These are phyloP conservation scores for Tinea pellionella DNA, from an alignment of 2,888 invertebrate genomes.

Conservation along the genomic window DNA sequence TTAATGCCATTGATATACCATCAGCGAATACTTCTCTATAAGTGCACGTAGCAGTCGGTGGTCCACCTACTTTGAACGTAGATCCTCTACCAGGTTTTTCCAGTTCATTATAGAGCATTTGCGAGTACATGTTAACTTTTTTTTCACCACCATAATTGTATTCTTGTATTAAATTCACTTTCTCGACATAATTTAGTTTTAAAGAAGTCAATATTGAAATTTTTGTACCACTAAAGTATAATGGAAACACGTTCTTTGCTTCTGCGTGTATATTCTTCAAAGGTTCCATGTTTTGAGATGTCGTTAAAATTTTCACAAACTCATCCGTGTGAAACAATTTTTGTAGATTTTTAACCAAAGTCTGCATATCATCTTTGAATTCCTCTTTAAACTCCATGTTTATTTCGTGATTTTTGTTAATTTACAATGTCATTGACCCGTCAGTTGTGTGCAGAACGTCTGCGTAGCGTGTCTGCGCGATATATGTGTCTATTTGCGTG, in stretches of 20 bases:
- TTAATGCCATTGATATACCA: conserved; percentile 41
- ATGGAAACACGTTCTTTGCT: conserved; percentile 53
- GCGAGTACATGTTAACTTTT: conserved; percentile 40
- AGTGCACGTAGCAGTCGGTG: conserved; percentile 39
- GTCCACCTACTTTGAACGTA: conserved; percentile 43
- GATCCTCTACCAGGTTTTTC: conserved; percentile 37
- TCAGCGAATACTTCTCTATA: conserved; percentile 43
- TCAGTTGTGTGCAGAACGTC: conserved; percentile 21
- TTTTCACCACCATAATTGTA: conserved; percentile 54
- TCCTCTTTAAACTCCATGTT: conserved; percentile 52
- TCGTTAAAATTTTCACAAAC: conserved; percentile 33
- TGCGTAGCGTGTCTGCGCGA: neutral
- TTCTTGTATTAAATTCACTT: conserved; percentile 50
- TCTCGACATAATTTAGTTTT: conserved; percentile 28
- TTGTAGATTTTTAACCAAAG: conserved; percentile 44
- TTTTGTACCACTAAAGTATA: conserved; percentile 53
- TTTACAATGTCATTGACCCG: conserved; percentile 52
- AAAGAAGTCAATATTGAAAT: conserved; percentile 44
- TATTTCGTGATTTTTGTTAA: conserved; percentile 34
- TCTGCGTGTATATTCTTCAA: conserved; percentile 50
- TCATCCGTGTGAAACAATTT: conserved; percentile 46
- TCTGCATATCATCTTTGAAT: conserved; percentile 51
- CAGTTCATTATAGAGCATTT: conserved; percentile 51
- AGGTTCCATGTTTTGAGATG: conserved; percentile 27
- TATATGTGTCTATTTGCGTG: neutral